Evolutionary conservation across 2,888 invertebrate genomes (phyloP).

Genomic region (Panopea generosa): DNA sequence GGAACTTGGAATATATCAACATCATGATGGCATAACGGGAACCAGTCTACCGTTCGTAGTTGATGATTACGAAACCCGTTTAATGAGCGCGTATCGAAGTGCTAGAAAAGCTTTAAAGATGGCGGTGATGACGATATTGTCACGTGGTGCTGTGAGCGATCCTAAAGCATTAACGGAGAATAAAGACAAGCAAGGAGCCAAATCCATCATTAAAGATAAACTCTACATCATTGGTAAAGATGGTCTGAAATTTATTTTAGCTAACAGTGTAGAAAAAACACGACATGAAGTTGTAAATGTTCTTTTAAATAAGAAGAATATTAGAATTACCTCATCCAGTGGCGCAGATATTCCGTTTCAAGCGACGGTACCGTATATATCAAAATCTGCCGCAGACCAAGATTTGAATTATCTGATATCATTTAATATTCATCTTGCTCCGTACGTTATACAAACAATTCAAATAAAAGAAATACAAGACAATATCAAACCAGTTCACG

Average conservation of each 20-base stretch:
- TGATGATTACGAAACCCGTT: constrained; percentile 90
- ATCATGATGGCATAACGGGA: constrained; percentile 99
- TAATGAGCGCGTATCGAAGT: constrained; percentile 46
- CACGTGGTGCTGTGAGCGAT: constrained; percentile 18
- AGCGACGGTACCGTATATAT: background rate
- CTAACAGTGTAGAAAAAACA: constrained; percentile 92
- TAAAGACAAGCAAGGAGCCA: constrained; percentile 9
- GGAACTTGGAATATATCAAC: constrained; percentile 96
- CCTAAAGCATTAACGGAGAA: constrained; percentile 9
- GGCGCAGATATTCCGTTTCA: constrained; percentile 10
- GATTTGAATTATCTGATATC: constrained; percentile 86
- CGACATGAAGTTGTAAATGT: constrained; percentile 92
- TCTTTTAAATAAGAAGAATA: constrained; percentile 89
- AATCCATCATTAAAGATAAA: constrained; percentile 54
- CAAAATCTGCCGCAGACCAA: constrained; percentile 30
- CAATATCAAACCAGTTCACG: background rate
- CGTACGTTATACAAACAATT: background rate
- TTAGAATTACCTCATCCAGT: constrained; percentile 87
- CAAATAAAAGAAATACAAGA: constrained; percentile 4
- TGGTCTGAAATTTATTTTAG: constrained; percentile 87
- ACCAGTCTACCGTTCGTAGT: constrained; percentile 96
- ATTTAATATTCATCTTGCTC: constrained; percentile 85
- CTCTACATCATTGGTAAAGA: constrained; percentile 57
- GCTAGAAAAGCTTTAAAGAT: constrained; percentile 27
- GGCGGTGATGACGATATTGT: constrained; percentile 22